Base-by-base conservation (phyloP, 2,888 invertebrate species). In the Oeneis ivallda region DNA sequence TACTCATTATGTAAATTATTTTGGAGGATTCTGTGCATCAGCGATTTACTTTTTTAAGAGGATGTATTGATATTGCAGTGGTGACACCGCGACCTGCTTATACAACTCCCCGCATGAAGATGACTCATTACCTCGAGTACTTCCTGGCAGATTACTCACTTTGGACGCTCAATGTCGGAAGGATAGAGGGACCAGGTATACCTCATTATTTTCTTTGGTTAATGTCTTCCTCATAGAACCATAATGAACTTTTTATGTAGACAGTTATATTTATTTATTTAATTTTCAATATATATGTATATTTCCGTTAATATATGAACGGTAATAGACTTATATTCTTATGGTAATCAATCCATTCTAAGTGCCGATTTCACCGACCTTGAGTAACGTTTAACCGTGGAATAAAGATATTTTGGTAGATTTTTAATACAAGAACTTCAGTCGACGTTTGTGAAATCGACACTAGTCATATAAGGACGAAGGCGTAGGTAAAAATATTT, bases 71-170 rank as follows among this genome's bases (percentile, higher is more conserved):
- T 34, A 41, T 93, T 93, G 64, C 87, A 98, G 98, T 84, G 98
- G 98, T 62, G 98, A 98, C 81, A 98, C 98, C 59, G 98, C 98
- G 61, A 98, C 97, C 17, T 98, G 98, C 81, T 92, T 98, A 67
- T 98, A 96, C 89, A 98, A 98, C 89, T 96, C 97, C 17, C 98
- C 98, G 0, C 98, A 98, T 82, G 98, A 98, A 86, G 98, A 98
- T 81, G 97, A 97, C 80, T 96, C 96, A 39, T 84, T 98, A 75
- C 97, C 97, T 15, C 93, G 98, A 76, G 96, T 97, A 57, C 85
- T 98, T 75, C 98, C 98, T 1, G 98, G 98, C 65, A 96, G 98
- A 77, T 87, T 98, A 72, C 92, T 98, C 67, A 96, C 97, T 8
- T 90, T 98, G 76, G 98, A 98, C 85, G 98, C 98, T 39, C 98